These are phyloP conservation scores for Ophion ellenae DNA, from an alignment of 2,888 invertebrate species.

Conservation along the genomic window DNA sequence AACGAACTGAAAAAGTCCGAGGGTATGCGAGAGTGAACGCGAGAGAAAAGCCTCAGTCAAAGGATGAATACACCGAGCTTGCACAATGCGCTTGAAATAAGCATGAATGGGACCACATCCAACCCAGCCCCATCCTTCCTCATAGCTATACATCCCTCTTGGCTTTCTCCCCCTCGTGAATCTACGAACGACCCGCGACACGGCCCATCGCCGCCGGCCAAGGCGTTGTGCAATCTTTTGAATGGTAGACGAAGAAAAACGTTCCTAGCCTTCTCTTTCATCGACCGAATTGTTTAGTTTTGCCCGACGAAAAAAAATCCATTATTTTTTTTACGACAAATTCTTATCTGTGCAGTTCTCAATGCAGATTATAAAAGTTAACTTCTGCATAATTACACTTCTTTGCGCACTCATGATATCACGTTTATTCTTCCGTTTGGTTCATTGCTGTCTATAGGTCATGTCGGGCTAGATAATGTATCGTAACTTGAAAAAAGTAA, in stretches of 20 bases:
- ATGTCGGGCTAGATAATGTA: not conserved
- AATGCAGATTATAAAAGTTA: not conserved
- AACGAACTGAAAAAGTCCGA: conserved; percentile 58
- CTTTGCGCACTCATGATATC: no score
- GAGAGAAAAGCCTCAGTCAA: conserved; percentile 77
- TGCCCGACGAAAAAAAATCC: not conserved
- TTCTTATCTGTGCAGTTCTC: not conserved
- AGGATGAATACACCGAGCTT: conserved; percentile 79
- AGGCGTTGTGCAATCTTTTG: conserved; percentile 72
- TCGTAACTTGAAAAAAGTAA: not conserved
- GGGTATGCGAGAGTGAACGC: conserved; percentile 70
- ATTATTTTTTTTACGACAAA: not conserved
- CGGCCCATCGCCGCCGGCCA: conserved; percentile 72
- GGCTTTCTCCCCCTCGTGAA: conserved; percentile 23
- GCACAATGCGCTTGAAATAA: conserved; percentile 83
- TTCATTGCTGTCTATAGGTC: not conserved
- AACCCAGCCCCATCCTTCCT: conserved; percentile 62
- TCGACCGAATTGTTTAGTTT: not conserved
- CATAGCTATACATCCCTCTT: conserved; percentile 33
- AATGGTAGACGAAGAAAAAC: conserved; percentile 67
- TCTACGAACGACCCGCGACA: conserved; percentile 64
- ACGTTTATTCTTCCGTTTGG: not conserved
- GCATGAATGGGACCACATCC: conserved; percentile 81
- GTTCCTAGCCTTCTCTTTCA: conserved; percentile 17
- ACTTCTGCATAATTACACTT: not conserved